Percentiles rank a stretch among this genome's conserved stretches.
phyloP scores from a whole-genome alignment of 2,797 vertebrate species.

The Typhlichthys subterraneus region DNA sequence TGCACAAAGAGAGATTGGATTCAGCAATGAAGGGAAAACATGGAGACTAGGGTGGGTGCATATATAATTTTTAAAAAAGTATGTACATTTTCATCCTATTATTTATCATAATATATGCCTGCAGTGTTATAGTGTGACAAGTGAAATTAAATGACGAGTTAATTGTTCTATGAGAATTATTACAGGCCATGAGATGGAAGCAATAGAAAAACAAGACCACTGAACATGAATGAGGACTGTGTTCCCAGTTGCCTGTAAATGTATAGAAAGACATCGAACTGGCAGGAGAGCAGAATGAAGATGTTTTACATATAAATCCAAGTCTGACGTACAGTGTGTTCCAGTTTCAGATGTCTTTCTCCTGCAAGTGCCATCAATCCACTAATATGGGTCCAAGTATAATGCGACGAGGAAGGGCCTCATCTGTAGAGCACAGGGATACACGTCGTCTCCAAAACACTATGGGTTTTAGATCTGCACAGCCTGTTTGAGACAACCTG shows the following conservation, averaged over 20 bases:
- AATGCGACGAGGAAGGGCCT: slow-evolving; percentile 22
- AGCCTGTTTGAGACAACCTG: slow-evolving; percentile 17
- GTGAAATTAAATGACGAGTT: not conserved
- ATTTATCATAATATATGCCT: slow-evolving; percentile 11
- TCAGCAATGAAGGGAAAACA: slow-evolving; percentile 10
- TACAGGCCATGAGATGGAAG: slow-evolving; percentile 20
- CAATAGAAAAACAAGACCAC: slow-evolving; percentile 15
- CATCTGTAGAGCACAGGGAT: not conserved
- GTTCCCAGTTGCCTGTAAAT: slow-evolving; percentile 40
- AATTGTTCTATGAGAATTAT: slow-evolving; percentile 6
- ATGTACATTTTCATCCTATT: not conserved
- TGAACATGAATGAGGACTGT: slow-evolving; percentile 49
- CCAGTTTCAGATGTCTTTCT: slow-evolving; percentile 22
- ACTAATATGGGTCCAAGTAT: slow-evolving; percentile 34
- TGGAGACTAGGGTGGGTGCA: not conserved
- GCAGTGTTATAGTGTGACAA: slow-evolving; percentile 11
- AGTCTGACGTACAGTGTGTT: slow-evolving; percentile 31
- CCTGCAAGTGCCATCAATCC: slow-evolving; percentile 25
- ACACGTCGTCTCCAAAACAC: not conserved
- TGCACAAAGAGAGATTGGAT: slow-evolving; percentile 34
- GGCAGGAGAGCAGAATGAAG: slow-evolving; percentile 43
- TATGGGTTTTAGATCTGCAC: slow-evolving; percentile 28
- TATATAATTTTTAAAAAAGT: no score
- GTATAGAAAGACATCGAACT: slow-evolving; percentile 37
- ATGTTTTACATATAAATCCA: slow-evolving; percentile 60